Evolutionary conservation across 2,113 vertebrate species (phyloP), one percentile per base, ranked within the genome.

Genomic region (Protobothrops mucrosquamatus): DNA sequence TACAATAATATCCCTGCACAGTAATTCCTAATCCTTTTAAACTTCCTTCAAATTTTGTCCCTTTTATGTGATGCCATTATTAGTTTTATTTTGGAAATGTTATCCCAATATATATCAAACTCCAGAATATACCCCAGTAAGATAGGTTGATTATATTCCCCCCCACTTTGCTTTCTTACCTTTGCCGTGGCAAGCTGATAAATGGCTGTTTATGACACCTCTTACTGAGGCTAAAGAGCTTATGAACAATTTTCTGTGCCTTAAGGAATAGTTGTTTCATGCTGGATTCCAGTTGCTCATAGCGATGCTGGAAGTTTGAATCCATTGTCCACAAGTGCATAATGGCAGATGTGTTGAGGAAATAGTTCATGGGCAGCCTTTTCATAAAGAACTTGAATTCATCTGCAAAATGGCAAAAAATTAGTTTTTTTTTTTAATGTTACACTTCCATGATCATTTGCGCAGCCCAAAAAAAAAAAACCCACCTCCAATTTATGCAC

Each of bases 141-240:
- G 14, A 8, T 22, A 11, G 2, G 52, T 56, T 48, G 24, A 34
- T 39, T 48, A 0, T 6, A 0, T 3, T n/a, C 8, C 2, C n/a
- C 11, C 4, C 7, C 8, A 1, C 39, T 1, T 4, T 2, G 4
- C 0, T 0, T 43, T 3, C 97, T 98, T 97, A 99, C 99, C 98
- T 98, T 96, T 98, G 98, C 93, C 98, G 97, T 0, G 99, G 99
- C 90, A 99, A 97, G 94, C 97, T 98, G 96, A 99, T 98, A 94
- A 99, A 97, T 0, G 99, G 99, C 94, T 99, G 99, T 26, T 98
- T 98, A 94, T 99, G 98, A 93, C 99, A 99, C 92, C 99, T 98
- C 97, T 99, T 99, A 95, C 99, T 99, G 69, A 99, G 98, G 94
- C 98, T 98, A 93, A 99, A 99, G 96, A 99, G 99, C 95, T 99